These are phyloP conservation scores for Macrobrachium nipponense DNA, from an alignment of 1,140 invertebrate genomes.

Conservation along the genomic window DNA sequence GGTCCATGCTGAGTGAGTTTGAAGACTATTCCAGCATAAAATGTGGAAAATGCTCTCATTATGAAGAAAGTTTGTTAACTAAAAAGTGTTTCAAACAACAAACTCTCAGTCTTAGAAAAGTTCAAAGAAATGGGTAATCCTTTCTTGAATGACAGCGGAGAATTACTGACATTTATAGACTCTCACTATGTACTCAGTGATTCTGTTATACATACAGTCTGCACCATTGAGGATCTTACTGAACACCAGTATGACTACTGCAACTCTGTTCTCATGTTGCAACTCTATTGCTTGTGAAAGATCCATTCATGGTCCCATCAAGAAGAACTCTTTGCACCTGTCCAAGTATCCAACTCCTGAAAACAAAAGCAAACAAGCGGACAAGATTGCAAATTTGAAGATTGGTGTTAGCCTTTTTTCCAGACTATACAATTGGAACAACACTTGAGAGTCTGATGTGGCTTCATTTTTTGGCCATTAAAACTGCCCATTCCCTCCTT, in stretches of 20 bases:
- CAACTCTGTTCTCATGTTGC: conserved; percentile 31
- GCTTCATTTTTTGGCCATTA: not conserved
- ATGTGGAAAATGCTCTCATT: conserved; percentile 12
- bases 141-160: conserved; percentile 52
- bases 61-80: conserved; percentile 26
- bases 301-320: conserved; percentile 20
- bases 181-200: conserved; percentile 36
- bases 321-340: conserved; percentile 34
- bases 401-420: too few species aligned
- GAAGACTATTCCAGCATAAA: not conserved
- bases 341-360: conserved; percentile 15
- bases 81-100: conserved; percentile 58
- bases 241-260: conserved; percentile 37
- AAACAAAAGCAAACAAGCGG: not conserved
- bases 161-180: conserved; percentile 53
- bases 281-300: conserved; percentile 11
- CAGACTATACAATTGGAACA: not conserved
- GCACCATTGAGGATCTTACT: conserved; percentile 33
- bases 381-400: conserved; percentile 1
- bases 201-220: conserved; percentile 39
- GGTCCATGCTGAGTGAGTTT: conserved; percentile 26
- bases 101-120: conserved; percentile 29
- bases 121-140: conserved; percentile 61
- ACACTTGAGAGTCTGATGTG: not conserved
- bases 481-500: not conserved